Conservation (phyloP, 1,140 invertebrate species). For the Zaprionus ornatus region DNA sequence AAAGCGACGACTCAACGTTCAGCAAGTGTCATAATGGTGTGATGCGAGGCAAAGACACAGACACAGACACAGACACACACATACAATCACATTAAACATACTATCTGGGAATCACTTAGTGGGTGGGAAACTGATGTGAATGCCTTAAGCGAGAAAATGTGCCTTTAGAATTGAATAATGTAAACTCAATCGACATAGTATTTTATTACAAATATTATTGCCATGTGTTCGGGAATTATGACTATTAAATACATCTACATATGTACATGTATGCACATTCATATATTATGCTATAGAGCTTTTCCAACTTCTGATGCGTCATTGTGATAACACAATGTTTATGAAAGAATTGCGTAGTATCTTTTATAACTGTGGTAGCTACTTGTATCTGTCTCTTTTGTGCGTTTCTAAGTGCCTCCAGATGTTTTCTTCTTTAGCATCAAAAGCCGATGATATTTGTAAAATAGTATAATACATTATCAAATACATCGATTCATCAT, state of each 20-base stretch:
- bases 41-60: not conserved
- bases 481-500: not conserved
- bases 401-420: not conserved
- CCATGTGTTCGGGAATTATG: constrained; percentile 18
- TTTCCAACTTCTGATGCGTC: constrained; percentile 22
- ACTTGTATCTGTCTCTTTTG: not conserved
- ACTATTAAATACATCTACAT: constrained; percentile 8
- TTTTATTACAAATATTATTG: constrained; percentile 9
- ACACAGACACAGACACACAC: not conserved
- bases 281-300: constrained; percentile 19
- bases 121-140: constrained; percentile 4
- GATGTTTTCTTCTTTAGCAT: not conserved
- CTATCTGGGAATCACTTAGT: constrained; percentile 19
- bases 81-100: not conserved
- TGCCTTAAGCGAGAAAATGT: not conserved
- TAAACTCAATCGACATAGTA: constrained; percentile 26
- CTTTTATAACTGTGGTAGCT: not conserved
- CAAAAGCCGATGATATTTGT: constrained; percentile 12
- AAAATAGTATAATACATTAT: not conserved
- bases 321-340: constrained; percentile 20
- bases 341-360: constrained; percentile 20
- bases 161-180: constrained; percentile 24
- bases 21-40: constrained; percentile 25
- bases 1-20: constrained; percentile 16
- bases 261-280: constrained; percentile 3